Base-by-base conservation (phyloP, 2,113 vertebrate species). In the Ammospiza nelsoni region DNA sequence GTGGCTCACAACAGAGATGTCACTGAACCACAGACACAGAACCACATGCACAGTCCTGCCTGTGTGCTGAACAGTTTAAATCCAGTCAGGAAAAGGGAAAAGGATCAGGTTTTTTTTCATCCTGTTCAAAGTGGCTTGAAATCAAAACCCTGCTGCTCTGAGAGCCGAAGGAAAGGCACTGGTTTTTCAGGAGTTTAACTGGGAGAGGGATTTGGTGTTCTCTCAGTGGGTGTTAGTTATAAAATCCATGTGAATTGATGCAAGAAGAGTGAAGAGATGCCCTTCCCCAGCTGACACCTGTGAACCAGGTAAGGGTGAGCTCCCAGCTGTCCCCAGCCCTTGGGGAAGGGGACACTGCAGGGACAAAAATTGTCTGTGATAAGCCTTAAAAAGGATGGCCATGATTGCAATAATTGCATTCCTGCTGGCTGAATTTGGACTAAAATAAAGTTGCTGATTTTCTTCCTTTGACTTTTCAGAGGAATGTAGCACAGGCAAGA, bases 41-140 rank as follows among this genome's bases (percentile, higher is more conserved):
- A 62, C 43, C 33, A 37, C 54, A 15, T 3, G 11, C 68, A 85
- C 6, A 57, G 83, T 62, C 87, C 71, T 92, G 67, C 67, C 85
- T 90, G 72, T 2, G 18, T 91, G 76, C 72, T 96, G 82, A 87
- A 43, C 55, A 58, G 73, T 89, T 77, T 62, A 91, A 95, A 91
- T 39, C 59, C 69, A 54, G 74, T 15, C 65, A 35, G 37, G 37
- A 37, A 37, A 37, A 9, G 37, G 49, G 9, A 69, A 89, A 91
- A 87, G 33, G 62, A 52, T 48, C 21, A 6, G 3, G 3, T 48
- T 33, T 79, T 80, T 80, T 58, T 61, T 52, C 4, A 9, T 49
- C 43, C 33, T 27, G 9, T 76, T 85, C 77, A 37, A 35, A 87
- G 57, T 1, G 6, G 15, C n/a, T 89, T 73, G 55, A 83, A 92